Conservation (phyloP, 2,888 invertebrate species). For the Mystacides longicornis region DNA sequence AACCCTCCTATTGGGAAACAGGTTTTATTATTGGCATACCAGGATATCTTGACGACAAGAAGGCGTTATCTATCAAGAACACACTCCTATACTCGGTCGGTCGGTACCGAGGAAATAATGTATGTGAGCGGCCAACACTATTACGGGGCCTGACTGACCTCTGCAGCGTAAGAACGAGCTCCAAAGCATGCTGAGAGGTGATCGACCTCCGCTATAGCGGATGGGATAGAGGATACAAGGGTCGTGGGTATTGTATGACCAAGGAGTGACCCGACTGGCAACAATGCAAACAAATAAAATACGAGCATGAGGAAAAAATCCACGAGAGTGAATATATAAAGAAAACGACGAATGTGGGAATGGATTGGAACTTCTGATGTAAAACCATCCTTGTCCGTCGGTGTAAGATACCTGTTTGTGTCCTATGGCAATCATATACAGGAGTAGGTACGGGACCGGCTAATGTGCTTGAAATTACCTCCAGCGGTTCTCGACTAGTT, state of each 20-base stretch:
- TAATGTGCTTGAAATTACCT: no score
- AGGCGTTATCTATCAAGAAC: neutral
- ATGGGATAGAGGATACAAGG: conserved; percentile 1
- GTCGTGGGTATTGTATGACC: neutral
- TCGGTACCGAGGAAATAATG: neutral
- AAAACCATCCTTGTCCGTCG: neutral
- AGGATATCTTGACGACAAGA: neutral
- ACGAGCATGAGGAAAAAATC: neutral
- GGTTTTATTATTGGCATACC: conserved; percentile 2
- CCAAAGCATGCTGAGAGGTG: conserved; percentile 1
- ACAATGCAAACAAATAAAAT: neutral
- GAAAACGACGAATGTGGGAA: neutral
- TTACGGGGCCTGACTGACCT: neutral
- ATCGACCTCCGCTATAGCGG: neutral
- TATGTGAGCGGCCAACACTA: neutral
- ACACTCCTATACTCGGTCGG: neutral
- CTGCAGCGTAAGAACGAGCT: neutral
- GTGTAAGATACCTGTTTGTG: no score
- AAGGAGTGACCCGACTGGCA: neutral
- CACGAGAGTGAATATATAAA: neutral
- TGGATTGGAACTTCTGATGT: neutral
- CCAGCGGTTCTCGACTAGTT: no score
- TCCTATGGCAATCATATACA: no score
- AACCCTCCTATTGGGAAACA: neutral
- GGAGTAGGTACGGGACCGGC: no score